Evolutionary conservation across 2,113 vertebrate genomes (phyloP).

Genomic region (Micronycteris hirsuta): DNA sequence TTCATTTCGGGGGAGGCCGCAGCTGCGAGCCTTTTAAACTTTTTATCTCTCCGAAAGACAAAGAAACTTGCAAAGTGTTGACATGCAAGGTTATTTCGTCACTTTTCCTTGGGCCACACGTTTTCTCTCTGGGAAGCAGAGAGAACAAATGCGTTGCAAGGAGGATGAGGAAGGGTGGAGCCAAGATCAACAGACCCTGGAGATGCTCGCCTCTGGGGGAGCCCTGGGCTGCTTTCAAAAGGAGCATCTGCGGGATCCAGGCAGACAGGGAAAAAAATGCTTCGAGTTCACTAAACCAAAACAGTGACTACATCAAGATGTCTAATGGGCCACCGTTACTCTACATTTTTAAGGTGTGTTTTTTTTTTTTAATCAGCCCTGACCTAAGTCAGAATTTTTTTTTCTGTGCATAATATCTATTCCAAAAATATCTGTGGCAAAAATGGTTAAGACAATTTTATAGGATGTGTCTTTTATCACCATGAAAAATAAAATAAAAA

Average conservation of each 20-base stretch:
- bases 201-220: not conserved
- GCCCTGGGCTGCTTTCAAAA: too few species aligned
- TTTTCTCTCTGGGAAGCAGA: conserved; percentile 45
- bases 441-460: not conserved
- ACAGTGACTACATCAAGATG: not conserved
- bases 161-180: not conserved
- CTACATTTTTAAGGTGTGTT: not conserved
- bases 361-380: not conserved
- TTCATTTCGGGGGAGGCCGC: not conserved
- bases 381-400: not conserved
- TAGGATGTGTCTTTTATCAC: not conserved
- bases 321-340: not conserved
- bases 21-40: not conserved
- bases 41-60: conserved; percentile 36
- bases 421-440: not conserved
- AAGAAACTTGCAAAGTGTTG: conserved; percentile 46
- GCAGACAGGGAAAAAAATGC: not conserved
- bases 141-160: conserved; percentile 44
- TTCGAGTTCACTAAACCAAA: not conserved
- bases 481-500: not conserved
- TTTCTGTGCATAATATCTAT: not conserved
- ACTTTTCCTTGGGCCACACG: not conserved
- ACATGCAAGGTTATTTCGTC: conserved; percentile 40
- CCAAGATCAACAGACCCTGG: not conserved
- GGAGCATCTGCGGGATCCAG: too few species aligned